phyloP scores from a whole-genome alignment of 2,888 invertebrate species.

The Diarsia mendica region DNA sequence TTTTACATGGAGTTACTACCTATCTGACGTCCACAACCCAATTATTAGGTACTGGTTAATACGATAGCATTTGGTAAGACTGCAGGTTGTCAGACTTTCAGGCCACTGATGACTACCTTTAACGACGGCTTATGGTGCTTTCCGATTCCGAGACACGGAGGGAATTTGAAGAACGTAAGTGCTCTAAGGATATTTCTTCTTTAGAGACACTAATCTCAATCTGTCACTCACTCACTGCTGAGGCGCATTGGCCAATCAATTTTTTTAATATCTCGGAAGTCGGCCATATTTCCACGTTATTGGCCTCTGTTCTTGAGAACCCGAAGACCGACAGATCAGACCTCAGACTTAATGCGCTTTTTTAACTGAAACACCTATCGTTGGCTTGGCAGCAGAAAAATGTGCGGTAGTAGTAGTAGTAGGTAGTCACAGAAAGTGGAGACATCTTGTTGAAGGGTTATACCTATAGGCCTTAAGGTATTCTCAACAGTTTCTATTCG shows the following conservation, averaged over 20 bases:
- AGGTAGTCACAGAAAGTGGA: not conserved
- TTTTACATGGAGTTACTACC: too few species aligned
- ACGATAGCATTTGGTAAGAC: too few species aligned
- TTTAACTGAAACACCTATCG: not conserved
- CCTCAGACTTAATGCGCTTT: not conserved
- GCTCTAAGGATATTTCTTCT: not conserved
- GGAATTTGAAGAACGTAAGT: constrained; percentile 18
- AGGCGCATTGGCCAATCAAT: too few species aligned
- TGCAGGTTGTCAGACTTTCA: too few species aligned
- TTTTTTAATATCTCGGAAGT: too few species aligned
- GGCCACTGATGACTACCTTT: too few species aligned
- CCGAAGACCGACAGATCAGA: too few species aligned
- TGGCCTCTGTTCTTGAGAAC: not conserved
- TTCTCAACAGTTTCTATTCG: not conserved
- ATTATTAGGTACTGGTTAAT: too few species aligned
- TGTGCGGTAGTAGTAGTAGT: not conserved
- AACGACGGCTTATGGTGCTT: too few species aligned
- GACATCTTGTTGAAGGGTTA: not conserved
- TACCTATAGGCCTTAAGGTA: not conserved
- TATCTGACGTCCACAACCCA: too few species aligned
- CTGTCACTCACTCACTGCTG: not conserved
- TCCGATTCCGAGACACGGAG: too few species aligned
- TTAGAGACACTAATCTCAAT: not conserved
- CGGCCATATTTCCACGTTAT: not conserved
- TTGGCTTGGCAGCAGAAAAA: not conserved